A percentile compares a stretch with the other conserved stretches of the same genome.
Evolutionary conservation across 2,888 invertebrate species (phyloP).

Genomic region (Listrodromus nycthemerus): DNA sequence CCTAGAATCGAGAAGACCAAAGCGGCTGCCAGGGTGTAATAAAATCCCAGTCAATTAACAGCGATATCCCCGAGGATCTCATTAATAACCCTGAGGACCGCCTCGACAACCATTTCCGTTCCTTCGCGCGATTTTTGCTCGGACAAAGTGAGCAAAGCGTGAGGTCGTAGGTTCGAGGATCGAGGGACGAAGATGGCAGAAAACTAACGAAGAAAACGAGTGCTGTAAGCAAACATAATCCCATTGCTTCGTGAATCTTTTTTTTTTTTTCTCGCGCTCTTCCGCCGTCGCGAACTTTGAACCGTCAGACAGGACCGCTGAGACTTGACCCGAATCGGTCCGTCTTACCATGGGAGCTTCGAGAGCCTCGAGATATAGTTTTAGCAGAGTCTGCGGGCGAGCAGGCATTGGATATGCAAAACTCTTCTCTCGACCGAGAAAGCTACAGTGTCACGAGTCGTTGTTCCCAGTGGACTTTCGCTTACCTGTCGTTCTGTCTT

Average conservation of each 20-base stretch:
- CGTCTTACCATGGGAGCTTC: slow-evolving; percentile 33
- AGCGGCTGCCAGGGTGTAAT: slow-evolving; percentile 74
- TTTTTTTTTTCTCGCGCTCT: slow-evolving; percentile 27
- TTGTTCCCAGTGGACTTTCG: slow-evolving; percentile 74
- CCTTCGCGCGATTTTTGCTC: slow-evolving; percentile 61
- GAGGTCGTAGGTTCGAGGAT: background rate
- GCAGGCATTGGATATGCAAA: slow-evolving; percentile 74
- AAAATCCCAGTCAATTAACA: slow-evolving; percentile 82
- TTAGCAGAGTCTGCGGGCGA: slow-evolving; percentile 12
- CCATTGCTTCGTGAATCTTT: background rate
- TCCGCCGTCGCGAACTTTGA: slow-evolving; percentile 8
- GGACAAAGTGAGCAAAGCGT: background rate
- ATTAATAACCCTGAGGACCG: slow-evolving; percentile 78
- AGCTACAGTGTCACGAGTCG: slow-evolving; percentile 73
- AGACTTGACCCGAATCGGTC: slow-evolving; percentile 13
- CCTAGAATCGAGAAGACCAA: slow-evolving; percentile 25
- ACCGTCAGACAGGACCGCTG: slow-evolving; percentile 3
- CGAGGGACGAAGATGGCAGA: background rate
- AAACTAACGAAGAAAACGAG: background rate
- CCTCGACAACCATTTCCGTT: slow-evolving; percentile 62
- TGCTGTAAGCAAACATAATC: slow-evolving; percentile 20
- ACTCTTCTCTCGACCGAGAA: slow-evolving; percentile 68
- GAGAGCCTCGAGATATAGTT: slow-evolving; percentile 18
- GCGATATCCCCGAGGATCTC: slow-evolving; percentile 75
- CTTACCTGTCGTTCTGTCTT: slow-evolving; percentile 63